Percentiles rank a stretch among this genome's conserved stretches.
Conservation (phyloP, 1,140 invertebrate genomes). For the Hycleus phaleratus region DNA sequence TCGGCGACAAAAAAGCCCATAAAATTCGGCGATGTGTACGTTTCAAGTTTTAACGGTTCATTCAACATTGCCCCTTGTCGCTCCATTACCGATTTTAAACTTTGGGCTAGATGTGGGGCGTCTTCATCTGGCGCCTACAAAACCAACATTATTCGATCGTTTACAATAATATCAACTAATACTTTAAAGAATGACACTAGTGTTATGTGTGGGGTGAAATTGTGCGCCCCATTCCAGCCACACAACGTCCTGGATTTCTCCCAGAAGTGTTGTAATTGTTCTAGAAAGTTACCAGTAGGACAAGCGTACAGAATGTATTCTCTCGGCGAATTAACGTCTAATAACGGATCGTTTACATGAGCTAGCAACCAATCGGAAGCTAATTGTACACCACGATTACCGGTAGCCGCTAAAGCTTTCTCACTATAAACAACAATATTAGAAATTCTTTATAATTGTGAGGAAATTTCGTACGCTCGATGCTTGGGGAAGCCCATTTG, state of each 20-base stretch:
- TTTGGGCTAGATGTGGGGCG: constrained; percentile 55
- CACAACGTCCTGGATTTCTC: constrained; percentile 62
- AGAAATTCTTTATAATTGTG: neutral
- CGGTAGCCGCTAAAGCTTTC: constrained; percentile 84
- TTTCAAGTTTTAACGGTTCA: constrained; percentile 61
- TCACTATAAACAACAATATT: constrained; percentile 49
- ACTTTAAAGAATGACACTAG: constrained; percentile 85
- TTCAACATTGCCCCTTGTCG: constrained; percentile 53
- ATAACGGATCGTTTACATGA: constrained; percentile 72
- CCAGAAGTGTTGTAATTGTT: constrained; percentile 71
- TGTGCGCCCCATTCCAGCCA: constrained; percentile 83
- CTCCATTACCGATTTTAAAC: constrained; percentile 60
- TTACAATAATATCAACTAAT: neutral
- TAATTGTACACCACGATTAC: constrained; percentile 73
- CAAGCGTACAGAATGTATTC: constrained; percentile 83
- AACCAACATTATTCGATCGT: neutral
- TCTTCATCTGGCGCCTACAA: constrained; percentile 66
- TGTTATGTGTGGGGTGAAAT: constrained; percentile 83
- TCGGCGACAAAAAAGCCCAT: constrained; percentile 80
- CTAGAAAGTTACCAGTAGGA: constrained; percentile 64
- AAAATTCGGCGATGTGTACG: constrained; percentile 77
- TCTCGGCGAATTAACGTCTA: constrained; percentile 65
- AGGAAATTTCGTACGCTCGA: constrained; percentile 61
- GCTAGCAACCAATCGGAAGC: constrained; percentile 85
- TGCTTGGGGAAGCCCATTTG: constrained; percentile 83